Evolutionary conservation across 2,888 invertebrate species (phyloP), one percentile per base, ranked within the genome.

Genomic region (Pollenia angustigena): DNA sequence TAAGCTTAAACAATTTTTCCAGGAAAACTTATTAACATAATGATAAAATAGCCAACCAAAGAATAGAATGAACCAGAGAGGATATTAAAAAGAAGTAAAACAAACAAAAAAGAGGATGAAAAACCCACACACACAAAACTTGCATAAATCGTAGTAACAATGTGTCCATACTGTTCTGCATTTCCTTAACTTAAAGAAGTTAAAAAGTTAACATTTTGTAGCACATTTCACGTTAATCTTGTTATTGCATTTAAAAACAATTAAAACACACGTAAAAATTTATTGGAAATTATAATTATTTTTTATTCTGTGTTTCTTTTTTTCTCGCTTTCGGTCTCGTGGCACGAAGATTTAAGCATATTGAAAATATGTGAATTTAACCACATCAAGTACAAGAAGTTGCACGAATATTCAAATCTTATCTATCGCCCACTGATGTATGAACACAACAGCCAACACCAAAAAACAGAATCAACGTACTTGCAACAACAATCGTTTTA

Each of bases 381-480:
- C 54, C 54, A 44, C 64, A 52, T 64, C 44, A 40, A 76, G 40
- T 82, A 82, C 69, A 76, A 82, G 76, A 16, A 82, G 69, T 76
- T 60, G 76, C 82, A 82, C 69, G 82, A 82, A 69, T 71, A 82
- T 69, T 68, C 8, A 58, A 84, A 81, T 87, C 84, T 87, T 87
- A 87, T 87, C 87, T 87, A 81, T 87, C 87, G 87, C 87, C 87
- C 87, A 87, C 87, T 84, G 84, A 84, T 87, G 84, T 87, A 87
- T 69, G 74, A 87, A 87, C 84, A 87, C 68, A 87, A 78, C 78
- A 78, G 74, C 18, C 87, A 84, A 81, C 84, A 84, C 76, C 84
- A 74, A 66, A 44, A 66, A 66, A 56, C 18, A 46, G 2, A 9
- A 18, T 56, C 42, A 58, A 16, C 16, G 40, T 18, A 18, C 44